Evolutionary conservation across 2,113 vertebrate genomes (phyloP).

Genomic region (Pseudonaja textilis): DNA sequence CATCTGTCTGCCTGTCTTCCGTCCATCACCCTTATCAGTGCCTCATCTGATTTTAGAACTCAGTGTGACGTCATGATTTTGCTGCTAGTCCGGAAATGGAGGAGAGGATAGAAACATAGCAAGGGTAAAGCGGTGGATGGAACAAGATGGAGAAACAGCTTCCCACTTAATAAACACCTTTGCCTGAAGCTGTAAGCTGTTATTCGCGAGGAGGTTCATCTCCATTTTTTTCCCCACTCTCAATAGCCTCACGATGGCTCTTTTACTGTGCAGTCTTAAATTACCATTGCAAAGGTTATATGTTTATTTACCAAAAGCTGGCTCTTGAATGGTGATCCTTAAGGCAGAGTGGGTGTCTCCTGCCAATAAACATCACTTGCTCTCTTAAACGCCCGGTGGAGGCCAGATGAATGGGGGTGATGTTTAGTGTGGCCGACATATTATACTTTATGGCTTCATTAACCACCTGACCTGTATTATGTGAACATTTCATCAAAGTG

Average conservation of each 20-base stretch:
- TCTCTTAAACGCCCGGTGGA: slow-evolving; percentile 63
- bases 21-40: neutral
- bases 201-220: slow-evolving; percentile 78
- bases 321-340: slow-evolving; percentile 64
- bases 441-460: slow-evolving; percentile 70
- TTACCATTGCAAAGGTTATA: slow-evolving; percentile 78
- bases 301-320: slow-evolving; percentile 77
- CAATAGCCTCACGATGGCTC: slow-evolving; percentile 64
- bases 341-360: slow-evolving; percentile 63
- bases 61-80: slow-evolving; percentile 68
- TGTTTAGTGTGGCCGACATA: slow-evolving; percentile 61
- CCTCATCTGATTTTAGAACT: slow-evolving; percentile 70
- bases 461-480: slow-evolving; percentile 69
- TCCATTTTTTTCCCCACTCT: slow-evolving; percentile 67
- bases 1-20: neutral
- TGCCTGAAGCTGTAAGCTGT: slow-evolving; percentile 73
- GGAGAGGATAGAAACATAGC: slow-evolving; percentile 1
- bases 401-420: slow-evolving; percentile 62
- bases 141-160: slow-evolving; percentile 58
- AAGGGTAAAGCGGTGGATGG: slow-evolving; percentile 22
- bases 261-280: slow-evolving; percentile 75
- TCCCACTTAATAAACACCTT: slow-evolving; percentile 78
- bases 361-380: slow-evolving; percentile 68
- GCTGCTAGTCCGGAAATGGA: slow-evolving; percentile 63
- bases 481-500: slow-evolving; percentile 69